Conservation (phyloP, 2,888 invertebrate genomes). For the Pycnomerus fuliginosus region DNA sequence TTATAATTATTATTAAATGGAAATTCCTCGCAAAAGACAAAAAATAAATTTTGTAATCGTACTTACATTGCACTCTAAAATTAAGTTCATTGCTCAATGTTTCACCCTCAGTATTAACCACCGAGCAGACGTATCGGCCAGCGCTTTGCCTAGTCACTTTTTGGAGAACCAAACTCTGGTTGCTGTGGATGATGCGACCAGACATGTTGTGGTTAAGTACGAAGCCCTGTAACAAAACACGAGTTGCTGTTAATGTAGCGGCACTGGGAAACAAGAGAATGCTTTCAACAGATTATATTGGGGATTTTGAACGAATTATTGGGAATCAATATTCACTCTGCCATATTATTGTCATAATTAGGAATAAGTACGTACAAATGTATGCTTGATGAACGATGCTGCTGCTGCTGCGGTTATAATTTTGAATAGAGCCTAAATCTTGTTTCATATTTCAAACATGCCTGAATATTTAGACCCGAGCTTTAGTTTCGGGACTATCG, state of each 20-base stretch:
- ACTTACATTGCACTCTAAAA: conserved; percentile 87
- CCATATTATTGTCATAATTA: not conserved
- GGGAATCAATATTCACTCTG: conserved; percentile 12
- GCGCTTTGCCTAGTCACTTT: conserved; percentile 83
- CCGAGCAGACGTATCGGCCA: conserved; percentile 85
- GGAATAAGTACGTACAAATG: not conserved
- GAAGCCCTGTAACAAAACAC: conserved; percentile 64
- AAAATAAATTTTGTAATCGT: too few relatives aligned
- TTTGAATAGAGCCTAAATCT: too few relatives aligned
- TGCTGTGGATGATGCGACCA: conserved; percentile 85
- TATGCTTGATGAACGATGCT: not conserved
- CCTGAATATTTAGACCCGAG: too few relatives aligned
- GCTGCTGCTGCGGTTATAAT: too few relatives aligned
- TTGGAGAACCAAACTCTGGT: conserved; percentile 89
- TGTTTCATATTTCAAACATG: too few relatives aligned
- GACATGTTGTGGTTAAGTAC: conserved; percentile 82
- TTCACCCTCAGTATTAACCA: conserved; percentile 84
- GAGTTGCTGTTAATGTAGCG: conserved; percentile 18
- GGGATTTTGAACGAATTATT: not conserved
- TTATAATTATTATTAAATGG: too few relatives aligned
- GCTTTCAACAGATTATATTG: conserved; percentile 32
- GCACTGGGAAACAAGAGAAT: conserved; percentile 30
- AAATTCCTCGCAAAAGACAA: too few relatives aligned
- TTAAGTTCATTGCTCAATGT: conserved; percentile 83
- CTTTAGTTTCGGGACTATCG: too few relatives aligned